Evolutionary conservation across 2,888 invertebrate species (phyloP), one percentile per base, ranked within the genome.

Genomic region (Andrena chrysosceles): DNA sequence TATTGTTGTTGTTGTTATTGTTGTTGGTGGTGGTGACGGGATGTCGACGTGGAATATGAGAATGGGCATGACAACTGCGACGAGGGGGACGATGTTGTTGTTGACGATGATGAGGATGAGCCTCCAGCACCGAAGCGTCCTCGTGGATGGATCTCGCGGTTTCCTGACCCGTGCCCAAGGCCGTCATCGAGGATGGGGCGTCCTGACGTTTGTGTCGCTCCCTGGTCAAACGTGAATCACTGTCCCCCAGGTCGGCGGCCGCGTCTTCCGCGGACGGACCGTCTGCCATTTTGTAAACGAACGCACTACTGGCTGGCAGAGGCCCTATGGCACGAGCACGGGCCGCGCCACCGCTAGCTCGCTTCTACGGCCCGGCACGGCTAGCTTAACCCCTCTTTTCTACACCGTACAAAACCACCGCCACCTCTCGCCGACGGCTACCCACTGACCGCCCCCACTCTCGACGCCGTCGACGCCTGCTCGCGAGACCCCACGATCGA

Each of bases 221-320:
- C 81, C 91, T 90, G 52, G 90, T 89, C 78, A 90, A 87, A 75
- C 91, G 89, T 84, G 78, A 85, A 85, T 89, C 89, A 85, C 79
- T 83, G 85, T 83, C 81, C 79, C 62, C 83, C 63, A 67, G 77
- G 59, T 95, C 95, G 94, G 95, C 95, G 94, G 94, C 94, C 94
- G 95, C 95, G 94, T 95, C 94, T 94, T 95, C 95, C 93, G 95
- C 95, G 94, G 95, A 95, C 95, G 95, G 96, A 95, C 96, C 96
- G 96, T 97, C 97, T 96, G 97, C 97, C 97, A 97, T 97, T 96
- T 97, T 97, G 96, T 89, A 90, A 90, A 90, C 89, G 95, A 96
- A 96, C 96, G 95, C 96, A 95, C 96, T 95, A 95, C 67, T 81
- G 83, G 70, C 70, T 81, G 87, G 88, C 88, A 88, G 88, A 85